Base-by-base conservation (phyloP, 2,888 invertebrate genomes). In the Ophion ventricosus region DNA sequence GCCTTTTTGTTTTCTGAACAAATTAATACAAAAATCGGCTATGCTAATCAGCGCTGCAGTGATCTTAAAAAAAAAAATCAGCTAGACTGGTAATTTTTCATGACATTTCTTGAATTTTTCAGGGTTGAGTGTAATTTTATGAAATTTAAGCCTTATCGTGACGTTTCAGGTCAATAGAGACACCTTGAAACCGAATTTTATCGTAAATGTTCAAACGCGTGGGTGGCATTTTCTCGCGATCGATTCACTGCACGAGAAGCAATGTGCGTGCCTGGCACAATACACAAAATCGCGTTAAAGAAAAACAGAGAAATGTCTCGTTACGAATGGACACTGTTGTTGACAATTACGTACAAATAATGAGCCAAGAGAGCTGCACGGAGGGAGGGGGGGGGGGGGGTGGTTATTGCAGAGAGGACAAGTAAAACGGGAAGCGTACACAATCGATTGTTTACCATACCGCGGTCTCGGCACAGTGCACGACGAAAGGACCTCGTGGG, bases 401-500 rank as follows among this genome's bases (percentile, higher is more conserved):
- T 0, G 43, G 11, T 0, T 2, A 3, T 17, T 17, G 17, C 3
- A 49, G 25, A 25, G 20, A 4, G 35, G n/a, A n/a, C n/a, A 35
- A 35, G 35, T 35, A 59, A 59, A 25, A 49, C 49, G 59, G 1
- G 5, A 25, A 61, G 25, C 3, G 26, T 23, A 49, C 17, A 57
- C 66, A 67, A 67, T 64, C 40, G 72, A 72, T 74, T 67, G 49
- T 64, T 72, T 74, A 80, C 74, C 67, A 57, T 59, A 35, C 26
- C 63, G 63, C 43, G 72, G 43, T 73, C 57, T 74, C 73, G 57
- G 23, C 66, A 49, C 80, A 43, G 57, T n/a, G 35, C 29, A 23
- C 49, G 40, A 59, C 63, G 72, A 73, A 74, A 64, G 57, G 61
- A 85, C 84, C 84, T 72, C 85, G 82, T 82, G 85, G 85, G 85